A percentile compares a stretch with the other conserved stretches of the same genome.
These are phyloP conservation scores for Schmidtea mediterranea DNA, from an alignment of 1,140 invertebrate genomes.

Conservation along the genomic window DNA sequence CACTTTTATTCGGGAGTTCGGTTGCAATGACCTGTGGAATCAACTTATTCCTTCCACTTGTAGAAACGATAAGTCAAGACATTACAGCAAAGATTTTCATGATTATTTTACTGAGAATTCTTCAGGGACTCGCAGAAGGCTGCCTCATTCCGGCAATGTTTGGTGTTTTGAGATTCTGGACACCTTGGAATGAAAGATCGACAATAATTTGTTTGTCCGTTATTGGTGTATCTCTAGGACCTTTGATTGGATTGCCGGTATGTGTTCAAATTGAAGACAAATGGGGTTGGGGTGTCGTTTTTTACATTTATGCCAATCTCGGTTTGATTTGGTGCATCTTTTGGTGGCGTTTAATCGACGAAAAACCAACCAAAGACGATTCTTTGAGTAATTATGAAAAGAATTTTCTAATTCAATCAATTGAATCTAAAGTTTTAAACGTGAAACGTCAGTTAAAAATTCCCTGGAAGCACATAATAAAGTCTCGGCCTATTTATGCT, in stretches of 20 bases:
- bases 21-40: constrained; percentile 3
- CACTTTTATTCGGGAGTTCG: constrained; percentile 2
- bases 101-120: constrained; percentile 2
- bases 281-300: constrained; percentile 6
- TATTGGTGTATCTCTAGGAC: constrained; percentile 4
- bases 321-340: constrained; percentile 6
- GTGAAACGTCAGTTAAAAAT: background rate
- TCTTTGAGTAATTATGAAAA: background rate
- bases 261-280: constrained; percentile 5
- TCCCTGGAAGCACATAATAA: constrained; percentile 1
- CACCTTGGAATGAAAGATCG: constrained; percentile 1
- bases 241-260: constrained; percentile 4
- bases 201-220: constrained; percentile 1
- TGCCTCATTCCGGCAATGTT: constrained; percentile 5
- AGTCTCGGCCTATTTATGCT: background rate
- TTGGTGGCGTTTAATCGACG: constrained; percentile 5
- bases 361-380: background rate
- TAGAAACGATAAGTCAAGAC: background rate
- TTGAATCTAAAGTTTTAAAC: background rate
- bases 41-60: constrained; percentile 3
- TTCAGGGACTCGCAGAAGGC: constrained; percentile 6
- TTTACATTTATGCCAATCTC: constrained; percentile 6
- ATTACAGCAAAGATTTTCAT: constrained; percentile 3
- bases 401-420: background rate
- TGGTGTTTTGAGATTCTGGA: constrained; percentile 5